Percentiles rank a stretch among this genome's conserved stretches.
Conservation (phyloP, 2,797 vertebrate genomes). For the Euphonia xanthogaster region DNA sequence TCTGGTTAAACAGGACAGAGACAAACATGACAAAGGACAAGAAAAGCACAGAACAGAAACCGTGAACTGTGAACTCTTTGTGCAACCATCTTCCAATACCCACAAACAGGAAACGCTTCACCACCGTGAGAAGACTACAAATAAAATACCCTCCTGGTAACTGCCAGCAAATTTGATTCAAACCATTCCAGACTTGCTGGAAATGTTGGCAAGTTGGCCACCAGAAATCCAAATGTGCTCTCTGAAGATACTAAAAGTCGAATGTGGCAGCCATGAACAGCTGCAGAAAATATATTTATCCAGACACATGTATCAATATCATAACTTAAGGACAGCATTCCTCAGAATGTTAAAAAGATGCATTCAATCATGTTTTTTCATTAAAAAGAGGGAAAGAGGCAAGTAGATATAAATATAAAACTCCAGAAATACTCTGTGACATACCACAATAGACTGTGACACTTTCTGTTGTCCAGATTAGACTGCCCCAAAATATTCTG, state of each 20-base stretch:
- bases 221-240: background rate
- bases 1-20: background rate
- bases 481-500: background rate
- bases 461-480: background rate
- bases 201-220: background rate
- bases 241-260: background rate
- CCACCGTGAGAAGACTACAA: conserved; percentile 1
- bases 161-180: conserved; percentile 34
- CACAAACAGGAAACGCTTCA: background rate
- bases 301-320: background rate
- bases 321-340: background rate
- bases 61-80: background rate
- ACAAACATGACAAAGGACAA: background rate
- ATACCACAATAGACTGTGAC: background rate
- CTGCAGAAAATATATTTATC: background rate
- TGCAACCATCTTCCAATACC: background rate
- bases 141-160: background rate
- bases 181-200: background rate
- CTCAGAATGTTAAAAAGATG: background rate
- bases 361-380: background rate
- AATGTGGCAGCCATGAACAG: background rate
- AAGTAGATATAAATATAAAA: background rate
- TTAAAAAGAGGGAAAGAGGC: background rate
- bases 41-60: background rate
- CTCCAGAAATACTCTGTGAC: background rate